These are phyloP conservation scores for Tinea semifulvella DNA, from an alignment of 2,888 invertebrate genomes.

Conservation along the genomic window DNA sequence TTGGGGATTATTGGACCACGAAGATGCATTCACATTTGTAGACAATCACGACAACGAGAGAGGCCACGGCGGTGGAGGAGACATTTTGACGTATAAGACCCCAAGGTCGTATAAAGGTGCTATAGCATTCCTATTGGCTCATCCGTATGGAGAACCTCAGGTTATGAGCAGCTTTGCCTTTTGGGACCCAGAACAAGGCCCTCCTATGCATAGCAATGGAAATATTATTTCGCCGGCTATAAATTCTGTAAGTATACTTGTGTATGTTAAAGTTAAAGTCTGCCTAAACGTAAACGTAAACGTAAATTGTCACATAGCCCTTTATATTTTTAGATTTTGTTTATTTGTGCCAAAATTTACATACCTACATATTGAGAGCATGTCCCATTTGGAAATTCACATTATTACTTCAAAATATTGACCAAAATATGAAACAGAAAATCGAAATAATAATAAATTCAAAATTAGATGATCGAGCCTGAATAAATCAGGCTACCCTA, in stretches of 20 bases:
- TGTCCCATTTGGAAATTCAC: too few relatives aligned
- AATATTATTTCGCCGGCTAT: conserved; percentile 72
- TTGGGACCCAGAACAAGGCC: conserved; percentile 67
- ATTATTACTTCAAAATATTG: too few relatives aligned
- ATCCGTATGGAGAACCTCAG: conserved; percentile 81
- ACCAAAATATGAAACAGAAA: too few relatives aligned
- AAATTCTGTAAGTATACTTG: conserved; percentile 47
- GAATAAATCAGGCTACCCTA: too few relatives aligned
- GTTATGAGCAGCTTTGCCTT: conserved; percentile 90
- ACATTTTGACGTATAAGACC: conserved; percentile 70
- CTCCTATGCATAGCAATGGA: conserved; percentile 70
- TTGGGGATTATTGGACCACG: conserved; percentile 69
- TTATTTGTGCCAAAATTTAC: too few relatives aligned
- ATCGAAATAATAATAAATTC: too few relatives aligned
- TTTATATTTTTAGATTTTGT: too few relatives aligned
- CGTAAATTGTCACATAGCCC: too few relatives aligned
- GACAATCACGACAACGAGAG: conserved; percentile 89
- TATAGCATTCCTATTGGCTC: conserved; percentile 84
- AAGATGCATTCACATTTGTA: conserved; percentile 73
- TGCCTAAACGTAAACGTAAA: too few relatives aligned
- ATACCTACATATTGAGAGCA: too few relatives aligned
- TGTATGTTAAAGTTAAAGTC: too few relatives aligned
- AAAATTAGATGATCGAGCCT: too few relatives aligned
- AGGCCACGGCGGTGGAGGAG: conserved; percentile 65
- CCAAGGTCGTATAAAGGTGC: conserved; percentile 77